Base-by-base conservation (phyloP, 2,888 invertebrate genomes). In the Boloria euphrosyne region DNA sequence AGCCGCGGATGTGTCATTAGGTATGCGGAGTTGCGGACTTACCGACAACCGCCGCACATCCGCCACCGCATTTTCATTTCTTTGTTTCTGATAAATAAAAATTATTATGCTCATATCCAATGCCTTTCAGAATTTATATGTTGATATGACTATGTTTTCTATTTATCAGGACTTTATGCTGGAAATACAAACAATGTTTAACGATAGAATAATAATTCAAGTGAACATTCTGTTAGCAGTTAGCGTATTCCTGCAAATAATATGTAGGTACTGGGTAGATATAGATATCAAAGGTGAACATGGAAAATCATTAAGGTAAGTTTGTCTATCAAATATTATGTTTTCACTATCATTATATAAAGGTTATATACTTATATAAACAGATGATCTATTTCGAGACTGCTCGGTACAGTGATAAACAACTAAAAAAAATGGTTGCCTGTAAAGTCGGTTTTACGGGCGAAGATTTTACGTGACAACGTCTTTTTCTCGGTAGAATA, bases 291-390 rank as follows among this genome's bases (percentile, higher is more conserved):
- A 46, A 44, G 17, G 52, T 50, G 50, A 60, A 44, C 22, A 72
- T 73, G 84, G 84, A 84, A 84, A 80, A 84, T 78, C 78, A 82
- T 73, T 74, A 74, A 70, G 76, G 77, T 74, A 74, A 70, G 76
- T 77, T 79, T 80, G 75, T 72, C 72, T 75, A 79, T 77, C 80
- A 81, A 80, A 77, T 50, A 18, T 50, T 73, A 77, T 76, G 76
- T 76, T 73, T 74, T 68, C 69, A 53, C 55, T 54, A 64, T 67
- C 53, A 53, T 51, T 38, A 38, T 38, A 7, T 46, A 63, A 46
- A 66, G 63, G 57, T 65, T 63, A 62, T 51, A 59, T 55, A 31
- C n/a, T n/a, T n/a, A 70, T 61, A 67, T 65, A 71, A 62, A 67
- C 65, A 54, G 62, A 58, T 62, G 55, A 63, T 49, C 67, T 69